Percentiles rank a stretch among this genome's conserved stretches.
phyloP scores from a whole-genome alignment of 64 coral and sea anemone species.

The Porites australiensis region DNA sequence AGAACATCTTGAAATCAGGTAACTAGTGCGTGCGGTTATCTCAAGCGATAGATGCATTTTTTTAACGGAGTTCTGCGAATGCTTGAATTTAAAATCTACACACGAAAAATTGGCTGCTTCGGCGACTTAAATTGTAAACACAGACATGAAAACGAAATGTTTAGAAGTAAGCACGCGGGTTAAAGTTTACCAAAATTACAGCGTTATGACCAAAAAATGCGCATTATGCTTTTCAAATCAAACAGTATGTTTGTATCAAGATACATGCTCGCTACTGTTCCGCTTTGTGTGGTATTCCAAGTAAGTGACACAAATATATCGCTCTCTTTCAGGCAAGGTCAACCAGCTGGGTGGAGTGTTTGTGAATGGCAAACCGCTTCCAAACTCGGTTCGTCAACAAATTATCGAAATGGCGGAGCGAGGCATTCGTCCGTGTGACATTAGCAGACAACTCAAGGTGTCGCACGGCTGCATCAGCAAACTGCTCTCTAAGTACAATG shows the following conservation, averaged over 20 bases:
- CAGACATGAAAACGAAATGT: too few relatives aligned
- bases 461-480: conserved; percentile 95
- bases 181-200: too few relatives aligned
- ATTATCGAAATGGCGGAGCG: conserved; percentile 89
- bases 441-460: conserved; percentile 81
- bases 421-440: conserved; percentile 83
- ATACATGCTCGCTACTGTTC: too few relatives aligned
- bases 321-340: conserved; percentile 57
- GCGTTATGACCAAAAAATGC: too few relatives aligned
- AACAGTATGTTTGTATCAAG: not conserved
- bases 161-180: too few relatives aligned
- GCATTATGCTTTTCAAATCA: not conserved
- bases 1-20: conserved; percentile 21
- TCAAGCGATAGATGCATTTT: too few relatives aligned
- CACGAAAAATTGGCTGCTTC: too few relatives aligned
- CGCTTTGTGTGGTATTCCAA: not conserved
- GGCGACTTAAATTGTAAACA: too few relatives aligned
- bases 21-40: not conserved
- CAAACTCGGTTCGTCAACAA: conserved; percentile 78
- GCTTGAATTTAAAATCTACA: too few relatives aligned
- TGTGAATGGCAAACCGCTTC: conserved; percentile 91
- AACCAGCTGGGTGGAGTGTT: conserved; percentile 94
- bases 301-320: not conserved
- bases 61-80: too few relatives aligned
- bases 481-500: conserved; percentile 86